Evolutionary conservation across 1,140 invertebrate genomes (phyloP), one percentile per base, ranked within the genome.

Genomic region (Pseudomyrmex cubaensis): DNA sequence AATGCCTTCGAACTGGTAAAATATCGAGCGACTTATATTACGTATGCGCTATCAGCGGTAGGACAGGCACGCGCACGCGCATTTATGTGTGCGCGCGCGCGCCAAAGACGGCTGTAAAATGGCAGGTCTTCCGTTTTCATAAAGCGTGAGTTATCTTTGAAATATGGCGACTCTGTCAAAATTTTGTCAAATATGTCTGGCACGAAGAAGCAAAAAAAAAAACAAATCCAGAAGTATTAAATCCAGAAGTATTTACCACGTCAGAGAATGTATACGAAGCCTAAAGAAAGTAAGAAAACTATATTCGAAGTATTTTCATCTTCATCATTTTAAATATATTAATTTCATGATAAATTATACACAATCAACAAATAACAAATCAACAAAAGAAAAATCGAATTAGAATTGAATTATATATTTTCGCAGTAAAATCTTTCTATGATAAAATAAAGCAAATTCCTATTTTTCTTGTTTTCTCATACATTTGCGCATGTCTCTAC

Each of bases 1-100:
- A 92, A 91, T 92, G 86, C 89, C 85, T 92, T 91, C 87, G 88
- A 92, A 91, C 90, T 82, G 84, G 74, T 85, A 89, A 92, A 91
- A 88, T 92, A 92, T 92, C 91, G 91, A 92, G 85, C 90, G 89
- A 87, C 86, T 87, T 75, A 73, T 85, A 75, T 89, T 77, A 75
- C 87, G 63, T 75, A 82, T 80, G 63, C 87, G 59, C 72, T 84
- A 83, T 72, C 72, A 75, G 70, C 63, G 76, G 63, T 17, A 84
- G 35, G 74, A 61, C 57, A 52, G 62, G 78, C 50, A 78, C 59
- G 54, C 64, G 59, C 63, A 48, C 56, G 52, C 56, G 67, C 17
- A 66, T 17, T 2, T 44, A 25, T 25, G 25, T 13, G n/a, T 2
- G 50, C 13, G 17, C 46, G 25, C 10, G 13, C 13, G 66, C 1